Evolutionary conservation across 2,797 vertebrate genomes (phyloP).

Genomic region (Sparus aurata): DNA sequence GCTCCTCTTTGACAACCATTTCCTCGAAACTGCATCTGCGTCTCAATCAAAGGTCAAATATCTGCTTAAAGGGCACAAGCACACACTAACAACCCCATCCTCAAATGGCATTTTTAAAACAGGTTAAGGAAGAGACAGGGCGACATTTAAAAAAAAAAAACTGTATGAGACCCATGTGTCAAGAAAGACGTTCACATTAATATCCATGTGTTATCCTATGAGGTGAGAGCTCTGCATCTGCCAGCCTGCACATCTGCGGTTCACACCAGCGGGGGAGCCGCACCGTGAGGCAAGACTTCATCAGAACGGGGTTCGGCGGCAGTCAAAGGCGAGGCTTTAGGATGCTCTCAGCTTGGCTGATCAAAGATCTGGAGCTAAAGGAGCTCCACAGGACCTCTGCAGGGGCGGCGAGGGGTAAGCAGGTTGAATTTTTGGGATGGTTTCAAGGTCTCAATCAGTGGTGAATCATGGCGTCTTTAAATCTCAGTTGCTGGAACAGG

Average conservation of each 20-base stretch:
- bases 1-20: background rate
- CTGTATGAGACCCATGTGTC: background rate
- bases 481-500: background rate
- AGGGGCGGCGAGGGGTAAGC: slow-evolving; percentile 36
- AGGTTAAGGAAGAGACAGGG: background rate
- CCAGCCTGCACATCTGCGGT: slow-evolving; percentile 52
- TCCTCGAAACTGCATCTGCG: background rate
- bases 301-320: slow-evolving; percentile 42
- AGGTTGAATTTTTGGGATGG: slow-evolving; percentile 36
- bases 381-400: slow-evolving; percentile 38
- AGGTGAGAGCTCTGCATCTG: slow-evolving; percentile 33
- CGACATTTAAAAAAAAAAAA: background rate
- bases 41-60: background rate
- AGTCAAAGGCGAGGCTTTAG: slow-evolving; percentile 61
- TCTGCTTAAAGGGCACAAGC: background rate
- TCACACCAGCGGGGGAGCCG: slow-evolving; percentile 80
- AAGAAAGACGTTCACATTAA: slow-evolving; percentile 21
- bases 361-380: slow-evolving; percentile 66
- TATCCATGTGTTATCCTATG: slow-evolving; percentile 35
- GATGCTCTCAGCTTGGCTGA: slow-evolving; percentile 53
- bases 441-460: slow-evolving; percentile 41
- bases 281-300: slow-evolving; percentile 36
- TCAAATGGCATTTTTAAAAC: background rate
- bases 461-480: slow-evolving; percentile 10
- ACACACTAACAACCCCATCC: background rate